Conservation (phyloP, 1,140 invertebrate genomes). For the Caerostris extrusa region DNA sequence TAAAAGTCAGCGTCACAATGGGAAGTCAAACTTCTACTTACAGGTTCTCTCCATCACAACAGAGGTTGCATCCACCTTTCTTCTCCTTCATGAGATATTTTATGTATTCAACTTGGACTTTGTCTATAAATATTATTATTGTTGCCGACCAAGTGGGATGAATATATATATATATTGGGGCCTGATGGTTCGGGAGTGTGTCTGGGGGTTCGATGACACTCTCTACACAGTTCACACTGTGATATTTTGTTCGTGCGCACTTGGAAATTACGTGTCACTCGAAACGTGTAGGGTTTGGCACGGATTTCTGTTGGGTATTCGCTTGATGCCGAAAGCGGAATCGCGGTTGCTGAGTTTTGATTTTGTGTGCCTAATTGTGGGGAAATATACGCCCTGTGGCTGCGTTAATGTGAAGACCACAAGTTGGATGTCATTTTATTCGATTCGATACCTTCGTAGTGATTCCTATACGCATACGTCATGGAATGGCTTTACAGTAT, state of each 20-base stretch:
- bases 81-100: too few relatives aligned
- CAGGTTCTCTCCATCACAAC: too few relatives aligned
- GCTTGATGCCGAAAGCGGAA: slow-evolving; percentile 4
- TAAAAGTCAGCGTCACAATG: too few relatives aligned
- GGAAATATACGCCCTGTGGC: not conserved
- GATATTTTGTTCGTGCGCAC: slow-evolving; percentile 15
- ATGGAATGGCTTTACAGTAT: too few relatives aligned
- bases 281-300: slow-evolving; percentile 32
- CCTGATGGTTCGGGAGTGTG: too few relatives aligned
- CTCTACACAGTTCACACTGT: slow-evolving; percentile 23
- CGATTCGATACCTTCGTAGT: too few relatives aligned
- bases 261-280: slow-evolving; percentile 32
- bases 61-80: too few relatives aligned
- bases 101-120: not conserved
- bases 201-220: not conserved
- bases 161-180: too few relatives aligned
- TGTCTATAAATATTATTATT: not conserved
- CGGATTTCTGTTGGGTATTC: not conserved
- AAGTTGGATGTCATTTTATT: not conserved
- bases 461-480: too few relatives aligned
- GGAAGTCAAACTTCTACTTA: too few relatives aligned
- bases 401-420: not conserved
- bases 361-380: slow-evolving; percentile 2
- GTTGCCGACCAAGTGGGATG: not conserved
- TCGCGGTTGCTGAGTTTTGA: not conserved